phyloP scores from a whole-genome alignment of 2,113 vertebrate genomes.

The Rana temporaria region DNA sequence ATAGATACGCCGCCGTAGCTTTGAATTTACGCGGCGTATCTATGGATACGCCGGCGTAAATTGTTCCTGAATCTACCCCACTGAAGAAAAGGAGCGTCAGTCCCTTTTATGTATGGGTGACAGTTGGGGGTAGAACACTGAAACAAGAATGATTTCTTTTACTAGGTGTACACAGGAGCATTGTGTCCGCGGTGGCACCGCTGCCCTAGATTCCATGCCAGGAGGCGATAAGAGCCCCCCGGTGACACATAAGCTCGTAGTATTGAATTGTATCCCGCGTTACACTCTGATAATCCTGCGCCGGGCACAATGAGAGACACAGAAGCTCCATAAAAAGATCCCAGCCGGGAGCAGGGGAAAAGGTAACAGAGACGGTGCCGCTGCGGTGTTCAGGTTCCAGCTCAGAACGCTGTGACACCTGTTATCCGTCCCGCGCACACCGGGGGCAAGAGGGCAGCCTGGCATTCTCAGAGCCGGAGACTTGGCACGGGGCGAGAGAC shows the following conservation, averaged over 20 bases:
- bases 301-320: conserved; percentile 37
- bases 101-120: too few relatives aligned
- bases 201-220: not conserved
- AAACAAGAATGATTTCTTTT: too few relatives aligned
- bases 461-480: conserved; percentile 28
- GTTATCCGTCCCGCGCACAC: not conserved
- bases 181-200: too few relatives aligned
- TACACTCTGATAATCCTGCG: conserved; percentile 46
- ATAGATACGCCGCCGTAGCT: too few relatives aligned
- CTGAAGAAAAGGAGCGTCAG: too few relatives aligned
- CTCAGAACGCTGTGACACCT: conserved; percentile 32
- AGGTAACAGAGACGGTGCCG: not conserved
- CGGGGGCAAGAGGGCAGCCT: conserved; percentile 3
- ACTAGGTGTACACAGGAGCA: too few relatives aligned
- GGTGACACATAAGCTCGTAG: conserved; percentile 12
- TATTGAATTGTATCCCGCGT: conserved; percentile 46
- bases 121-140: too few relatives aligned
- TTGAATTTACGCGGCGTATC: too few relatives aligned
- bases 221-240: conserved; percentile 12
- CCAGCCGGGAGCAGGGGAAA: conserved; percentile 2
- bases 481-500: conserved; percentile 17
- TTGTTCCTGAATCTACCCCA: too few relatives aligned
- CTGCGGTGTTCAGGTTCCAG: conserved; percentile 31
- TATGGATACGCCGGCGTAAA: too few relatives aligned
- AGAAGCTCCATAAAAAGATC: conserved; percentile 10